phyloP scores from a whole-genome alignment of 2,113 vertebrate genomes.

The Gnathonemus echidnorhynchus region DNA sequence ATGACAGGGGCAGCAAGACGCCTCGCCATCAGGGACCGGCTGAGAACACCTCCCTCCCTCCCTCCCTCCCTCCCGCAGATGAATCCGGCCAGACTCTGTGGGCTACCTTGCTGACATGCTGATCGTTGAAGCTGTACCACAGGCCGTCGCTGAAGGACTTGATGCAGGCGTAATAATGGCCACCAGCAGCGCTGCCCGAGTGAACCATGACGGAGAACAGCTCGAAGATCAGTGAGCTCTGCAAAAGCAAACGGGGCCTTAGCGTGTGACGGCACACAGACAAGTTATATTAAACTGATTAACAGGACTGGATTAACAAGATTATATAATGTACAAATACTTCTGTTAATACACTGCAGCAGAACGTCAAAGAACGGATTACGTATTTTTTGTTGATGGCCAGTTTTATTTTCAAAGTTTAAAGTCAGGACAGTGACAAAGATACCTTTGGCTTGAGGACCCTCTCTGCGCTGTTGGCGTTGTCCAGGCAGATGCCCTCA shows the following conservation, averaged over 20 bases:
- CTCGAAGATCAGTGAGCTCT: constrained; percentile 88
- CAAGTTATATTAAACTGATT: background rate
- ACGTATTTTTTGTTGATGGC: background rate
- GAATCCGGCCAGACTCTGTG: background rate
- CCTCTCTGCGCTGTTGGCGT: constrained; percentile 74
- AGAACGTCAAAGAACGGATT: background rate
- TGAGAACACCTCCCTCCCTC: background rate
- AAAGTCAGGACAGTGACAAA: background rate
- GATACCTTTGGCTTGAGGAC: constrained; percentile 83
- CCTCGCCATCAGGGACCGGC: background rate
- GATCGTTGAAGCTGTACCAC: constrained; percentile 99
- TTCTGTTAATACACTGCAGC: background rate
- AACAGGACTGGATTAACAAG: background rate
- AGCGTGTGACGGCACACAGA: background rate
- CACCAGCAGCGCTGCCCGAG: constrained; percentile 94
- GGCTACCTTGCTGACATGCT: constrained; percentile 96
- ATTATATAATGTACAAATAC: background rate
- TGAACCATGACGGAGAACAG: constrained; percentile 99
- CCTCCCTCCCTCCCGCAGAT: background rate
- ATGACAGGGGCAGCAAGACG: constrained; percentile 11
- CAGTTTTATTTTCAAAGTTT: background rate
- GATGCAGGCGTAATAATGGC: constrained; percentile 98
- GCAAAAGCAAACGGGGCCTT: constrained; percentile 13
- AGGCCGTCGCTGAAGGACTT: constrained; percentile 94
- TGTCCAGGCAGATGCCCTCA: constrained; percentile 97